A percentile compares a stretch with the other conserved stretches of the same genome.
Evolutionary conservation across 2,797 vertebrate genomes (phyloP).

Genomic region (Manis crassicaudata): DNA sequence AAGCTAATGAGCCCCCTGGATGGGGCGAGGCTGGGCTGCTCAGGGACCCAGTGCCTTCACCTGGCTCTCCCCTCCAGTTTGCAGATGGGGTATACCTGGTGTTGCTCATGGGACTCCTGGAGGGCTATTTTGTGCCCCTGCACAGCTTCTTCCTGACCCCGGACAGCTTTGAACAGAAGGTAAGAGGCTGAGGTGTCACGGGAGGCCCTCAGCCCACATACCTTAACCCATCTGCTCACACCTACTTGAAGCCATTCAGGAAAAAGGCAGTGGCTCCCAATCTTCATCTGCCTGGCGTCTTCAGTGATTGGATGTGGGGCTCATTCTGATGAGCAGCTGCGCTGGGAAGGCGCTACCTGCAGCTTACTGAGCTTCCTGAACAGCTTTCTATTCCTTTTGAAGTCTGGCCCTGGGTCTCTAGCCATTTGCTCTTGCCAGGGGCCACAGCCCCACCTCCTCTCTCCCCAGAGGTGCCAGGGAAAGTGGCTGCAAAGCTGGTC

Average conservation of each 20-base stretch:
- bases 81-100: conserved; percentile 98
- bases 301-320: background rate
- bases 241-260: background rate
- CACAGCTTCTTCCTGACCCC: conserved; percentile 98
- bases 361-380: background rate
- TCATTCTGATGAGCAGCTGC: background rate
- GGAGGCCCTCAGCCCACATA: background rate
- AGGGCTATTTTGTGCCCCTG: conserved; percentile 96
- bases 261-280: rapidly evolving
- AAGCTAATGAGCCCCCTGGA: background rate
- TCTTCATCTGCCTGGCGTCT: background rate
- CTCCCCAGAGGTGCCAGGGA: background rate
- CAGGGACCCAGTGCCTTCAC: background rate
- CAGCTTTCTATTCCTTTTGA: background rate
- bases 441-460: background rate
- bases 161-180: conserved; percentile 98
- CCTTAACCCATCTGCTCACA: background rate
- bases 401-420: background rate
- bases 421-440: background rate
- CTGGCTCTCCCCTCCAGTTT: conserved; percentile 88
- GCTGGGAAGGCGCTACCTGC: background rate
- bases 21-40: background rate
- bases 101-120: conserved; percentile 96
- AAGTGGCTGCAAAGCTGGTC: background rate
- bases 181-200: conserved; percentile 73